phyloP scores from a whole-genome alignment of 2,888 invertebrate genomes.

The Sinopyrophorus schimmeli region DNA sequence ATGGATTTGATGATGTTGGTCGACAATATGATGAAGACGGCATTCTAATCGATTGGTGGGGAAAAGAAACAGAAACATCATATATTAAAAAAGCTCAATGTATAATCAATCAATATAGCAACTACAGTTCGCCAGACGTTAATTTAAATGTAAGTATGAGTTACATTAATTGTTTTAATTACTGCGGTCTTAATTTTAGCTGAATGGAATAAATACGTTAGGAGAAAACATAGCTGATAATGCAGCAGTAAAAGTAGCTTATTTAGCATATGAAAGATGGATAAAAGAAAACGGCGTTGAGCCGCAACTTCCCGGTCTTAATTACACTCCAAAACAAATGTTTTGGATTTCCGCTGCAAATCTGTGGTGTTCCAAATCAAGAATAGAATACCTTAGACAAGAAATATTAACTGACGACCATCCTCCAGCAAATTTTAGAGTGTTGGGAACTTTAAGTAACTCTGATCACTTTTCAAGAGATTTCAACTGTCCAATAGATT shows the following conservation, averaged over 20 bases:
- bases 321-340: conserved; percentile 12
- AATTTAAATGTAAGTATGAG: conserved; percentile 65
- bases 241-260: conserved; percentile 14
- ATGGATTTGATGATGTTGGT: conserved; percentile 21
- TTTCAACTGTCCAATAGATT: conserved; percentile 19
- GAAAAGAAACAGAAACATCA: conserved; percentile 7
- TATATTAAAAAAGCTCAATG: conserved; percentile 70
- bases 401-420: conserved; percentile 13
- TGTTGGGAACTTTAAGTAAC: conserved; percentile 15
- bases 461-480: conserved; percentile 22
- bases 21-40: conserved; percentile 17
- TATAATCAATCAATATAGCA: conserved; percentile 91
- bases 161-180: neutral
- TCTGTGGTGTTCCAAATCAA: conserved; percentile 14
- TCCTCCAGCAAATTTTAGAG: conserved; percentile 13
- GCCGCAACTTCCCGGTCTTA: conserved; percentile 6
- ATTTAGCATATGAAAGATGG: conserved; percentile 14
- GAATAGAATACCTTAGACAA: conserved; percentile 10
- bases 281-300: conserved; percentile 13
- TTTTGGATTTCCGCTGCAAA: conserved; percentile 23
- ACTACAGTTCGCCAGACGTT: conserved; percentile 80
- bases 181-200: conserved; percentile 1
- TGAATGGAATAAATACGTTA: conserved; percentile 19
- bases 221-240: conserved; percentile 25
- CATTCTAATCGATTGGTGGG: conserved; percentile 16